A percentile compares a stretch with the other conserved stretches of the same genome.
Evolutionary conservation across 2,888 invertebrate genomes (phyloP).

Genomic region (Bimastos eiseni): DNA sequence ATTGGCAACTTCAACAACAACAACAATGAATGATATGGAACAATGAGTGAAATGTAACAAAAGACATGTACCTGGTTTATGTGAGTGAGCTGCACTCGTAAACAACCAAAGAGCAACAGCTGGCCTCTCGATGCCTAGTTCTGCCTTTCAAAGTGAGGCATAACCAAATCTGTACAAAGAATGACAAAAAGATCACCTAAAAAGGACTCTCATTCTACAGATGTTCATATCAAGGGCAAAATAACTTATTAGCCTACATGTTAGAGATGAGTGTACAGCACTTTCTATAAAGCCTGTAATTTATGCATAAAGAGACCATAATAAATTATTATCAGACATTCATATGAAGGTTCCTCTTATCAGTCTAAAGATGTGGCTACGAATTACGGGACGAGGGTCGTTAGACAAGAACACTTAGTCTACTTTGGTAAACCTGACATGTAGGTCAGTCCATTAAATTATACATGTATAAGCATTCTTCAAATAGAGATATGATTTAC

Average conservation of each 20-base stretch:
- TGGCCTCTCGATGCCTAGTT: not conserved
- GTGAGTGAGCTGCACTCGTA: not conserved
- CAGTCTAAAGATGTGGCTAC: not conserved
- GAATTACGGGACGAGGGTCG: too few species aligned
- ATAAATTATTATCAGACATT: not conserved
- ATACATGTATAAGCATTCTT: not conserved
- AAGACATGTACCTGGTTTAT: not conserved
- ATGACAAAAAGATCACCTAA: not conserved
- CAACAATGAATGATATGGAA: not conserved
- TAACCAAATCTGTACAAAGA: not conserved
- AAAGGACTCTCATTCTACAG: not conserved
- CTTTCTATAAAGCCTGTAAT: not conserved
- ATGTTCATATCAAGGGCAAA: not conserved
- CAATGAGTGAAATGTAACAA: not conserved
- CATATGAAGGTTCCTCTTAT: not conserved
- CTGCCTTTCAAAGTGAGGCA: not conserved
- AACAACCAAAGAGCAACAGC: not conserved
- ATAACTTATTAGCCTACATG: not conserved
- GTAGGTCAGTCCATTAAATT: not conserved
- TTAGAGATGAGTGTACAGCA: not conserved
- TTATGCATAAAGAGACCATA: not conserved
- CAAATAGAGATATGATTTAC: not conserved
- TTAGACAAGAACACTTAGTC: too few species aligned
- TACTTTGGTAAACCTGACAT: too few species aligned
- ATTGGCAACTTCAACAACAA: not conserved